These are phyloP conservation scores for Entelurus aequoreus DNA, from an alignment of 2,113 vertebrate species.

Conservation along the genomic window DNA sequence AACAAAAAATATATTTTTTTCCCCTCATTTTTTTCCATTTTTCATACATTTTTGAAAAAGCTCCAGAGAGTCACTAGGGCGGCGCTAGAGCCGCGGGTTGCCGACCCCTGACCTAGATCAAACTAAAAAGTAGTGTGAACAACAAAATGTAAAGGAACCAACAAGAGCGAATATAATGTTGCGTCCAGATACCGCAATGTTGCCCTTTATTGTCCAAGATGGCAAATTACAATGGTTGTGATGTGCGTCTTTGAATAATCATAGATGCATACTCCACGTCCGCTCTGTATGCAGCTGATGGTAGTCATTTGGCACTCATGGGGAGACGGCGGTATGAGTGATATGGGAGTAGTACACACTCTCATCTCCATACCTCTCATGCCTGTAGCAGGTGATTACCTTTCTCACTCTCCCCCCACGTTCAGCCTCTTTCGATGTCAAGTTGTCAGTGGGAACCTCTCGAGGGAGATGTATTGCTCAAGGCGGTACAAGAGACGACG, in stretches of 20 bases:
- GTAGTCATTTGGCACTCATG: constrained; percentile 24
- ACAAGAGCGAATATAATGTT: no score
- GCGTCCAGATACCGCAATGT: neutral
- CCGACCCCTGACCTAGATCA: no score
- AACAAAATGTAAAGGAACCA: no score
- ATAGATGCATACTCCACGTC: neutral
- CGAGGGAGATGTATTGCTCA: constrained; percentile 70
- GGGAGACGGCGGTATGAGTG: constrained; percentile 22
- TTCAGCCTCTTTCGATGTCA: constrained; percentile 38
- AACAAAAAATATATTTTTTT: no score
- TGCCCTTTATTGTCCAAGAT: neutral
- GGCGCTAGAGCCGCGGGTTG: no score
- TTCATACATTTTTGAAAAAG: no score
- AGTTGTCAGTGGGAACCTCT: constrained; percentile 58
- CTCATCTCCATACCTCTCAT: constrained; percentile 39
- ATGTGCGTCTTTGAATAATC: neutral
- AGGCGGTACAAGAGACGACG: constrained; percentile 65
- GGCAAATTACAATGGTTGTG: neutral
- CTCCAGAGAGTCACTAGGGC: no score
- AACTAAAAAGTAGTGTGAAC: no score
- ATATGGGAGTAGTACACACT: constrained; percentile 16
- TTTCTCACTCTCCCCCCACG: constrained; percentile 33
- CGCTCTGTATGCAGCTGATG: constrained; percentile 21
- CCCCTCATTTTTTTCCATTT: no score
- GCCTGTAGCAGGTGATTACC: constrained; percentile 46